These are phyloP conservation scores for Microtus pennsylvanicus DNA, from an alignment of 2,113 vertebrate species.

Conservation along the genomic window DNA sequence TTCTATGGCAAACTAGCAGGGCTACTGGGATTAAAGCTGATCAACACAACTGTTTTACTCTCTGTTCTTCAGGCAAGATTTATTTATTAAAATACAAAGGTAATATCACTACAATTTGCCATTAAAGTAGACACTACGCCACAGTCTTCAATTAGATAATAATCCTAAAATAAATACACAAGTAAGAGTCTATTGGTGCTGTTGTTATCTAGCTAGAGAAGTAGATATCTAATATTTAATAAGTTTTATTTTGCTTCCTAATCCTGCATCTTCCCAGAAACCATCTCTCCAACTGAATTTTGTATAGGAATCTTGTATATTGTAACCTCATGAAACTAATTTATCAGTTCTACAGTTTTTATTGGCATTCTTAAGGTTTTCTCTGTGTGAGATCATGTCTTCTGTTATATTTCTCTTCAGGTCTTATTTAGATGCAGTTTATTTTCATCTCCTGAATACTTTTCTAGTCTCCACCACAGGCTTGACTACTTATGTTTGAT, in stretches of 20 bases:
- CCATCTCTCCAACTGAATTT: not conserved
- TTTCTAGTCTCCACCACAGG: not conserved
- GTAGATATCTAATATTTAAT: not conserved
- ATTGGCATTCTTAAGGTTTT: too few species aligned
- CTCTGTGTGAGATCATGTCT: too few species aligned
- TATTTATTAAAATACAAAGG: too few species aligned
- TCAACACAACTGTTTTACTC: too few species aligned
- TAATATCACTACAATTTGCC: too few species aligned
- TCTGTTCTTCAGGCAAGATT: too few species aligned
- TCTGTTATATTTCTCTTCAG: too few species aligned
- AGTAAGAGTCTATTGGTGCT: not conserved
- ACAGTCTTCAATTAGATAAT: not conserved
- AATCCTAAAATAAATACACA: not conserved
- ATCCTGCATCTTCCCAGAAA: not conserved
- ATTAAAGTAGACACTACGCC: not conserved
- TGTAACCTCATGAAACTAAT: not conserved
- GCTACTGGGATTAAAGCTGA: too few species aligned
- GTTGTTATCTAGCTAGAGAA: not conserved
- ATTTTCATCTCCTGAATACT: not conserved
- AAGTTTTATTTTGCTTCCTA: not conserved
- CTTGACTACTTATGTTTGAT: not conserved
- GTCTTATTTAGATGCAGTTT: too few species aligned
- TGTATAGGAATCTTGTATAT: not conserved
- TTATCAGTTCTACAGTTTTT: not conserved
- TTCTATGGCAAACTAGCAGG: too few species aligned